Evolutionary conservation across 2,797 vertebrate species (phyloP).

Genomic region (Typhlichthys subterraneus): DNA sequence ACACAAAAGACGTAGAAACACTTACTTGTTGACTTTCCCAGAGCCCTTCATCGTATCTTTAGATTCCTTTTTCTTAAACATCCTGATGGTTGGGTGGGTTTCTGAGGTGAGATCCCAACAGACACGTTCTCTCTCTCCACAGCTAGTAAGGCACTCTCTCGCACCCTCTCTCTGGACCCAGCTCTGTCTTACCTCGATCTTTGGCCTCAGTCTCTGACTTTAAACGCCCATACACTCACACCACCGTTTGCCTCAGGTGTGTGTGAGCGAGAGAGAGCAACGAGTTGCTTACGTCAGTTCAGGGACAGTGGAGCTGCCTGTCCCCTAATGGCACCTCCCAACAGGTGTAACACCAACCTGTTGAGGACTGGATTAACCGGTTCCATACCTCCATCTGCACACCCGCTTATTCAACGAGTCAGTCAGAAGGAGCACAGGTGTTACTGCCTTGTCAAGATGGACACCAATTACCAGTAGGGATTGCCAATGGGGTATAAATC

Average conservation of each 20-base stretch:
- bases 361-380: constrained; percentile 73
- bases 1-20: constrained; percentile 24
- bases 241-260: constrained; percentile 4
- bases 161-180: constrained; percentile 44
- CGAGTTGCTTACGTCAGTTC: constrained; percentile 34
- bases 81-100: constrained; percentile 54
- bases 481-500: not conserved
- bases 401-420: constrained; percentile 9
- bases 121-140: constrained; percentile 24
- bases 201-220: constrained; percentile 29
- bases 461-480: not conserved
- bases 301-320: constrained; percentile 37
- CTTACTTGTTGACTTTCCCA: constrained; percentile 76
- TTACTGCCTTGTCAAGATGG: not conserved
- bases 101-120: constrained; percentile 40
- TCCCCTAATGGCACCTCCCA: constrained; percentile 66
- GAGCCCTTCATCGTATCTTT: constrained; percentile 60
- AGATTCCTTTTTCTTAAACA: constrained; percentile 73
- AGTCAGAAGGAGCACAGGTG: not conserved
- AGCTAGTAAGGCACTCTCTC: constrained; percentile 36
- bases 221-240: constrained; percentile 29
- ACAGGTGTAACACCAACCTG: constrained; percentile 73
- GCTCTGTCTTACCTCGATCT: constrained; percentile 38
- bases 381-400: constrained; percentile 50
- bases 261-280: not conserved